Evolutionary conservation across 2,888 invertebrate species (phyloP), one percentile per base, ranked within the genome.

Genomic region (Argyra leucocephala): DNA sequence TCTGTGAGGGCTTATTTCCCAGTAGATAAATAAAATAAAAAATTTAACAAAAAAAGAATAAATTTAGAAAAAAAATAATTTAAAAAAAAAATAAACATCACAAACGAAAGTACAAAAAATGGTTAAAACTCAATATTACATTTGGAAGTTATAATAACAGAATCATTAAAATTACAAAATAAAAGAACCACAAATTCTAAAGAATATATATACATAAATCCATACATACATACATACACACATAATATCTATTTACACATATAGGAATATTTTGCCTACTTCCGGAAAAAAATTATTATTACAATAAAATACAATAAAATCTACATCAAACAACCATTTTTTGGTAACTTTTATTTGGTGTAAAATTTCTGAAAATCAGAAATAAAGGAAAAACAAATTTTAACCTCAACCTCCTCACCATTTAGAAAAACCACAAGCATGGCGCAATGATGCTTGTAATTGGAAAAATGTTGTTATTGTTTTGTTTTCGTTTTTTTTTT

Each of bases 391-490:
- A 12, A 48, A 48, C 48, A 48, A 37, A 12, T 9, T 18, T 15
- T n/a, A 48, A 48, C 12, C 12, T 18, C 18, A 48, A 1, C 18
- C 18, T 48, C 18, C 15, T 48, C 18, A 48, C 48, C 48, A 5
- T 18, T 48, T 48, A 48, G 18, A 48, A 37, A 48, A 48, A n/a
- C 48, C 48, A 48, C 48, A 48, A 48, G 48, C 18, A 48, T 48
- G 18, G 48, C 48, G 48, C 48, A 48, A 48, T 48, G 48, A 48
- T 48, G 48, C 48, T 48, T 48, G 48, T 48, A 48, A 48, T 48
- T 48, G 48, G 48, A 48, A 48, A 48, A 18, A 10, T 31, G 12
- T 9, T 48, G 9, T 48, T 48, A 18, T 48, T 48, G 18, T 48
- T 6, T 18, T 48, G 12, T 48, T 48, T 48, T 48, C 1, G 31